phyloP scores from a whole-genome alignment of 2,113 vertebrate species.

The Pedetes capensis region DNA sequence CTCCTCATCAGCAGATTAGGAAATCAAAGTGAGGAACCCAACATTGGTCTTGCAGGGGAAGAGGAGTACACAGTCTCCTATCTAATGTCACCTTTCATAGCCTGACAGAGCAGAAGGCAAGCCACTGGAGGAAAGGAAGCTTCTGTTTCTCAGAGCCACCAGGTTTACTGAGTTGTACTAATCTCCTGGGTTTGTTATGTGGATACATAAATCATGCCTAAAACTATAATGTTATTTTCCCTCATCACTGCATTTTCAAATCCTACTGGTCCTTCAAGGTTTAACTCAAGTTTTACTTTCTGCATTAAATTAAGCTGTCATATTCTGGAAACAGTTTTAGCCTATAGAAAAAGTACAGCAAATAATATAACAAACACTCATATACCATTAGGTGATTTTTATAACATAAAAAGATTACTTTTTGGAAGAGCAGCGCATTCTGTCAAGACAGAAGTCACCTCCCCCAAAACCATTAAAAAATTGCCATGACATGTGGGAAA shows the following conservation, averaged over 20 bases:
- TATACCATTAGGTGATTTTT: background rate
- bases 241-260: background rate
- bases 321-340: background rate
- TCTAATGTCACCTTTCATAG: background rate
- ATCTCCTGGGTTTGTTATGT: background rate
- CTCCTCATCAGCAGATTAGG: conserved; percentile 18
- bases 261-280: background rate
- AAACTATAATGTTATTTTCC: background rate
- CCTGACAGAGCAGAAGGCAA: background rate
- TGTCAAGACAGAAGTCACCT: background rate
- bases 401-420: background rate
- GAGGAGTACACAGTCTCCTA: conserved; percentile 7
- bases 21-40: conserved; percentile 22
- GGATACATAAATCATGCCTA: background rate
- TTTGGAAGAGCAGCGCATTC: background rate
- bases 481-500: background rate
- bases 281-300: conserved; percentile 1
- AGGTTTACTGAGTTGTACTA: background rate
- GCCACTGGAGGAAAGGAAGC: background rate
- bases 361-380: background rate
- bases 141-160: background rate
- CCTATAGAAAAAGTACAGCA: background rate
- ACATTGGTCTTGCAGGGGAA: conserved; percentile 51
- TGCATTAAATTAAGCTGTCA: background rate
- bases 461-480: background rate